A percentile compares a stretch with the other conserved stretches of the same genome.
Evolutionary conservation across 1,140 invertebrate genomes (phyloP).

Genomic region (Euglossa dilemma): DNA sequence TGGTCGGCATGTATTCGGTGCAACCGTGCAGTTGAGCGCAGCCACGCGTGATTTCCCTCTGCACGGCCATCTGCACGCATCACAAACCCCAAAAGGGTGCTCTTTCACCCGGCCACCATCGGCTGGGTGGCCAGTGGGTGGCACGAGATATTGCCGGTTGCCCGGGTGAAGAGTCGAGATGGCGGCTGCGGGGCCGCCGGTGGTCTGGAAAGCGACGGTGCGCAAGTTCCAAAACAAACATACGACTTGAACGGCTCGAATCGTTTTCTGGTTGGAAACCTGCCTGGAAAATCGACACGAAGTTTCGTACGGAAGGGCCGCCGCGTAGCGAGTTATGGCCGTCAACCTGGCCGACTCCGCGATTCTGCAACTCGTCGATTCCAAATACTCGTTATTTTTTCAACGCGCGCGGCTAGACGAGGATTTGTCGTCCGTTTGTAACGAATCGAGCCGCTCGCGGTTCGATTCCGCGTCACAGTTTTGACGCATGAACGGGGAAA

Average conservation of each 20-base stretch:
- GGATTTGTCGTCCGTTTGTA: background rate
- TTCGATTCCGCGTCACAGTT: background rate
- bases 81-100: constrained; percentile 79
- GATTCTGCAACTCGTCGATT: constrained; percentile 21
- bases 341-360: constrained; percentile 16
- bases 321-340: constrained; percentile 52
- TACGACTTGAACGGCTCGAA: constrained; percentile 64
- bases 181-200: constrained; percentile 34
- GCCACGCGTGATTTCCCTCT: constrained; percentile 78
- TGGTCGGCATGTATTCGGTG: constrained; percentile 71
- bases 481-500: background rate
- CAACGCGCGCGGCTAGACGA: background rate
- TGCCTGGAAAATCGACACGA: constrained; percentile 62
- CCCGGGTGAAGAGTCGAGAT: constrained; percentile 56
- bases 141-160: constrained; percentile 54
- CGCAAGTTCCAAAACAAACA: constrained; percentile 68
- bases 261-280: constrained; percentile 65
- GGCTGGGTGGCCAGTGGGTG: constrained; percentile 47
- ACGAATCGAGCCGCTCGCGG: background rate
- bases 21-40: constrained; percentile 76
- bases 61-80: constrained; percentile 79
- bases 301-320: constrained; percentile 13
- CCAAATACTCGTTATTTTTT: constrained; percentile 36
- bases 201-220: constrained; percentile 50
- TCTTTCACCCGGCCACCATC: constrained; percentile 73